Percentiles rank a stretch among this genome's conserved stretches.
phyloP scores from a whole-genome alignment of 2,888 invertebrate genomes.

The Drosophila sordidapex region DNA sequence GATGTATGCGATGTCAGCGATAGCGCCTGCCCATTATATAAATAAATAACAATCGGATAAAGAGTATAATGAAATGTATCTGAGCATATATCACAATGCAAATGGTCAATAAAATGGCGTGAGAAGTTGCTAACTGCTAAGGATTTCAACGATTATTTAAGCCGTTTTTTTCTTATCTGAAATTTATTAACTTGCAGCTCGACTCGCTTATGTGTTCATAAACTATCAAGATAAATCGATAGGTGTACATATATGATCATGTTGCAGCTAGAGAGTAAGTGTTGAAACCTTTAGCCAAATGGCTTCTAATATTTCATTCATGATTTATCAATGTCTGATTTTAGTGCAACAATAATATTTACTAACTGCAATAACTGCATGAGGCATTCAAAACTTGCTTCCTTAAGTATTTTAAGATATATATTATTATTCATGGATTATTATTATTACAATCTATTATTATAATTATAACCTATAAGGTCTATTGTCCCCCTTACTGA shows the following conservation, averaged over 20 bases:
- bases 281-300: not conserved
- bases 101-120: conserved; percentile 20
- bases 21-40: conserved; percentile 26
- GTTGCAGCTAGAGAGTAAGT: not conserved
- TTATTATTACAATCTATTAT: not conserved
- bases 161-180: not conserved
- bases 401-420: not conserved
- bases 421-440: not conserved
- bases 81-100: conserved; percentile 32
- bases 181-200: conserved; percentile 4
- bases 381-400: not conserved
- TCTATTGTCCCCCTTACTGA: too few relatives aligned
- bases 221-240: not conserved
- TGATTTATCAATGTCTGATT: too few relatives aligned
- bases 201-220: not conserved
- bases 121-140: conserved; percentile 28
- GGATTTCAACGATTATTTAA: conserved; percentile 1
- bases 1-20: conserved; percentile 42
- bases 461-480: too few relatives aligned
- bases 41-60: conserved; percentile 55
- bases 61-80: conserved; percentile 37
- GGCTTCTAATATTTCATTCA: not conserved
- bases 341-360: not conserved
- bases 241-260: not conserved
- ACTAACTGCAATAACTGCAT: not conserved